phyloP scores from a whole-genome alignment of 2,888 invertebrate genomes.

The Ceriagrion tenellum region DNA sequence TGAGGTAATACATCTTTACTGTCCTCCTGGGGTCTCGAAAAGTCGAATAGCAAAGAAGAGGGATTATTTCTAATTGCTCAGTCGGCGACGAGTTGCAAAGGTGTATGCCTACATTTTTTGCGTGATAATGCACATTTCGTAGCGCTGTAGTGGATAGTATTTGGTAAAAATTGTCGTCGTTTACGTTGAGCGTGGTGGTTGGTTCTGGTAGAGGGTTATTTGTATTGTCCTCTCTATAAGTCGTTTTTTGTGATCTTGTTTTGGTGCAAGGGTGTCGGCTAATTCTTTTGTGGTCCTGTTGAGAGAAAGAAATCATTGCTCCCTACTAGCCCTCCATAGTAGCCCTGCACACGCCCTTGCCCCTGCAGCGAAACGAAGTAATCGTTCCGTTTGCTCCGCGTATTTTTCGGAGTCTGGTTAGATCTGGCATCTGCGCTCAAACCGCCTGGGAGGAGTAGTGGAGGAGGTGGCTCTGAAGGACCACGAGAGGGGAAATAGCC shows the following conservation, averaged over 20 bases:
- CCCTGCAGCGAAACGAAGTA: not conserved
- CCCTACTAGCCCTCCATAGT: too few species aligned
- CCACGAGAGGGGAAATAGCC: slow-evolving; percentile 29
- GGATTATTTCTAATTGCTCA: too few species aligned
- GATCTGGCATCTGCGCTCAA: slow-evolving; percentile 17
- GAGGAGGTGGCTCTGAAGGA: not conserved
- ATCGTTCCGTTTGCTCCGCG: not conserved
- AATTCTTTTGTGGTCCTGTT: not conserved
- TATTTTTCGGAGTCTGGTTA: not conserved
- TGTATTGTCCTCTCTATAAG: not conserved
- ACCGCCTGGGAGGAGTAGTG: not conserved
- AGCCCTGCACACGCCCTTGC: not conserved
- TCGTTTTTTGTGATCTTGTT: not conserved
- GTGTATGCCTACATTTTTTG: too few species aligned
- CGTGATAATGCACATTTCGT: too few species aligned
- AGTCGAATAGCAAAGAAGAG: too few species aligned
- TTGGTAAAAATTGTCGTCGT: not conserved
- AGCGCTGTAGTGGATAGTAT: too few species aligned
- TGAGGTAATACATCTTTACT: too few species aligned
- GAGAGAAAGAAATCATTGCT: not conserved
- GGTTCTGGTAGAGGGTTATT: too few species aligned
- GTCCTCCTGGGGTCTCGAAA: too few species aligned
- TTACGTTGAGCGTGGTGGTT: not conserved
- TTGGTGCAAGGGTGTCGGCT: not conserved
- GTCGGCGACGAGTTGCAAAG: too few species aligned